phyloP scores from a whole-genome alignment of 2,113 vertebrate species.

The Eretmodus cyanostictus region DNA sequence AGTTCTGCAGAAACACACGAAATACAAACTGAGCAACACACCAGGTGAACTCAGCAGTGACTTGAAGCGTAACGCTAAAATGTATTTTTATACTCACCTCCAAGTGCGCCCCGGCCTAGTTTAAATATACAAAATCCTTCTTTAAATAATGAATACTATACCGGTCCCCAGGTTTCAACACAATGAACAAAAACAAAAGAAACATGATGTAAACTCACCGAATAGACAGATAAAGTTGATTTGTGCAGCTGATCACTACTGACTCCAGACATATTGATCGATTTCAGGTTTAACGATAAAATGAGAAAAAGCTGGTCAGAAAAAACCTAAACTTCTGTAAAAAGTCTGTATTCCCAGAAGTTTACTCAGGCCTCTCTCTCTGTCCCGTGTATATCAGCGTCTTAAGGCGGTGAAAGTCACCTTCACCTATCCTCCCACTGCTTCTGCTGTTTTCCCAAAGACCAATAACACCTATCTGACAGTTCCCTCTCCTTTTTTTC shows the following conservation, averaged over 20 bases:
- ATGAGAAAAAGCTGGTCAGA: not conserved
- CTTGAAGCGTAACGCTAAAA: not conserved
- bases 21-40: not conserved
- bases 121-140: not conserved
- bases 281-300: not conserved
- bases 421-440: not conserved
- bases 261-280: constrained; percentile 60
- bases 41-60: not conserved
- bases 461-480: not conserved
- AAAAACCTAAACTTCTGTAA: not conserved
- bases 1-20: constrained; percentile 66
- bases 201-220: constrained; percentile 44
- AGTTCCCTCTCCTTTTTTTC: not conserved
- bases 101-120: not conserved
- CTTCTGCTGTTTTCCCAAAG: not conserved
- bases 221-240: constrained; percentile 69
- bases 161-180: not conserved
- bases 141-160: not conserved
- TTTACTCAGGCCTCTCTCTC: not conserved
- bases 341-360: not conserved
- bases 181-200: not conserved
- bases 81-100: not conserved
- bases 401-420: constrained; percentile 7
- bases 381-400: not conserved
- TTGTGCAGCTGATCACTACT: constrained; percentile 72